Evolutionary conservation across 2,888 invertebrate species (phyloP).

Genomic region (Julus scandinavius): DNA sequence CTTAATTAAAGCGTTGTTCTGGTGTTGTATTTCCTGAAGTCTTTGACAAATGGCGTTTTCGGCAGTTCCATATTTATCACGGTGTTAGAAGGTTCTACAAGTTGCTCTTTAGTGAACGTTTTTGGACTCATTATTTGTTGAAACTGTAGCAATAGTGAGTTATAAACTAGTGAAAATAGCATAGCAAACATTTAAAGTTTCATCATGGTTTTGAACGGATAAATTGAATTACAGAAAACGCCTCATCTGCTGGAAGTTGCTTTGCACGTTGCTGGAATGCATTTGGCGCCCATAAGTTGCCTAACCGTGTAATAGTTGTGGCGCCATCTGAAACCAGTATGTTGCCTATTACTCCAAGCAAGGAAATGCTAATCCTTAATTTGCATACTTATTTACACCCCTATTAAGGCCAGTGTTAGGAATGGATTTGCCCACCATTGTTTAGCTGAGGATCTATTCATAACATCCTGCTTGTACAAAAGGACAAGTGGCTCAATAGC

Average conservation of each 20-base stretch:
- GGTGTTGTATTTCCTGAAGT: background rate
- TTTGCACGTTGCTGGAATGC: too few species aligned
- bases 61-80: background rate
- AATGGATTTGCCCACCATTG: background rate
- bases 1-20: background rate
- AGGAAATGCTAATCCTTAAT: background rate
- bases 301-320: background rate
- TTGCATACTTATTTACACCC: background rate
- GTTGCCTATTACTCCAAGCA: background rate
- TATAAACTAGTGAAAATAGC: too few species aligned
- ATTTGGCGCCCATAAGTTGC: background rate
- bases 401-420: background rate
- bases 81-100: too few species aligned
- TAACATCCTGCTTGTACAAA: background rate
- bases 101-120: too few species aligned
- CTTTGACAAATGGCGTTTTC: background rate
- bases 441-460: background rate
- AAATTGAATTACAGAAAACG: too few species aligned
- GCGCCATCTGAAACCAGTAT: background rate
- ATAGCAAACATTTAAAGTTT: too few species aligned
- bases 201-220: too few species aligned
- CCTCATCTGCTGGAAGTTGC: too few species aligned
- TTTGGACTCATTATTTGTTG: too few species aligned
- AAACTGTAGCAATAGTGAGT: too few species aligned
- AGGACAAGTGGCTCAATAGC: slow-evolving; percentile 29